Base-by-base conservation (phyloP, 1,140 invertebrate species). In the Cyclargus thomasi region DNA sequence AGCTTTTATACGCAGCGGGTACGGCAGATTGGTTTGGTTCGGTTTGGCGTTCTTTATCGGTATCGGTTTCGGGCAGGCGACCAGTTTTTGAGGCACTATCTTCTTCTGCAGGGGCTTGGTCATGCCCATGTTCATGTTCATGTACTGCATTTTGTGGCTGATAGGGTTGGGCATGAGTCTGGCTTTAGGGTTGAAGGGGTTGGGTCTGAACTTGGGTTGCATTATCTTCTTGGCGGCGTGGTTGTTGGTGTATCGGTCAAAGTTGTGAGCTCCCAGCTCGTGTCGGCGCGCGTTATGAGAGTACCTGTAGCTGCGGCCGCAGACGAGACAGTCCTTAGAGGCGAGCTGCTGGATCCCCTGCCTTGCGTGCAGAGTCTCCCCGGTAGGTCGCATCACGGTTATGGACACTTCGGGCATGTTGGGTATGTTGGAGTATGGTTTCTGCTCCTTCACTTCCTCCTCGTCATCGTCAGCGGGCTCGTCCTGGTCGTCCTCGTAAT, bases 241-340 rank as follows among this genome's bases (percentile, higher is more conserved):
- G 79, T 90, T 91, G 67, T 91, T 91, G n/a, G 90, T 91, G 68
- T 91, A 91, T 64, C 90, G 83, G 71, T 91, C 90, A 64, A 91
- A 91, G 53, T 82, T 75, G 65, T 91, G 90, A 1, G 90, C 74
- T 4, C 82, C 88, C 18, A 91, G 82, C 68, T 91, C 90, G 47
- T 91, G 90, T 8, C 90, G 80, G n/a, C 90, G 73, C 0, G 90
- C 90, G 70, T 91, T 91, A 68, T 91, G 90, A 0, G 90, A 91
- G 69, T 91, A 91, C 64, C 89, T 81, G 65, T 91, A 91, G 8
- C 86, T 81, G 57, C 90, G 82, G 7, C 88, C 89, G 57, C 90
- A 91, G 0, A 91, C 86, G 5, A 91, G 79, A 63, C 90, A 91
- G 65, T 91, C 85, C 68, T 91, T 91, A 20, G 88, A 90, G 0